Conservation (phyloP, 2,797 vertebrate genomes). For the Silurus lanzhouensis region DNA sequence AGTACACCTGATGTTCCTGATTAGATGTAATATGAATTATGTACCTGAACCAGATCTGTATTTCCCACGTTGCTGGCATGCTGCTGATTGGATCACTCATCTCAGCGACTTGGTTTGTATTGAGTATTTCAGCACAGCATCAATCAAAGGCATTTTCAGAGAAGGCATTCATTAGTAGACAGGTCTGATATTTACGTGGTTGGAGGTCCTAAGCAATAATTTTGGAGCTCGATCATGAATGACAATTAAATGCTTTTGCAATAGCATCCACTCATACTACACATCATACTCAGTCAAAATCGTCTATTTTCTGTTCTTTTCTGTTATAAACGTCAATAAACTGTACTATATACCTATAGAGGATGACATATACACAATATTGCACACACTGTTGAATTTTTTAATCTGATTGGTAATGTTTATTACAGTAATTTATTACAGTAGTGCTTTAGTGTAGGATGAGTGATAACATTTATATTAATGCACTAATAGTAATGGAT, state of each 20-base stretch:
- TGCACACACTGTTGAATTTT: too few species aligned
- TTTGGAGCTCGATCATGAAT: background rate
- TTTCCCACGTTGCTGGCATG: conserved; percentile 28
- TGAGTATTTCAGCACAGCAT: conserved; percentile 13
- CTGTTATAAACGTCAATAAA: background rate
- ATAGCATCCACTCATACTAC: background rate
- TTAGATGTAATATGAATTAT: conserved; percentile 41
- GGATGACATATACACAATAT: background rate
- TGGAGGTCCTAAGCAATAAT: conserved; percentile 3
- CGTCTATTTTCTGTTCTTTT: background rate
- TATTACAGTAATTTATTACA: background rate
- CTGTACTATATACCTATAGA: background rate
- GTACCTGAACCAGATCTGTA: conserved; percentile 21
- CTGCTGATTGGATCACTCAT: conserved; percentile 15
- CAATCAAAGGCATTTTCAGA: background rate
- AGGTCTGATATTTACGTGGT: background rate
- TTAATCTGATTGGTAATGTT: background rate
- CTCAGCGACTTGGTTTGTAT: background rate
- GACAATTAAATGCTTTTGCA: conserved; percentile 12
- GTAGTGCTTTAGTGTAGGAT: background rate
- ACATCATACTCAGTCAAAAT: background rate
- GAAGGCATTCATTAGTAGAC: background rate
- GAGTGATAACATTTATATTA: background rate
- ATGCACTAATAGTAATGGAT: background rate
- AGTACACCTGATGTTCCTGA: conserved; percentile 23